Evolutionary conservation across 2,888 invertebrate genomes (phyloP), one percentile per base, ranked within the genome.

Genomic region (Synanthedon formicaeformis): DNA sequence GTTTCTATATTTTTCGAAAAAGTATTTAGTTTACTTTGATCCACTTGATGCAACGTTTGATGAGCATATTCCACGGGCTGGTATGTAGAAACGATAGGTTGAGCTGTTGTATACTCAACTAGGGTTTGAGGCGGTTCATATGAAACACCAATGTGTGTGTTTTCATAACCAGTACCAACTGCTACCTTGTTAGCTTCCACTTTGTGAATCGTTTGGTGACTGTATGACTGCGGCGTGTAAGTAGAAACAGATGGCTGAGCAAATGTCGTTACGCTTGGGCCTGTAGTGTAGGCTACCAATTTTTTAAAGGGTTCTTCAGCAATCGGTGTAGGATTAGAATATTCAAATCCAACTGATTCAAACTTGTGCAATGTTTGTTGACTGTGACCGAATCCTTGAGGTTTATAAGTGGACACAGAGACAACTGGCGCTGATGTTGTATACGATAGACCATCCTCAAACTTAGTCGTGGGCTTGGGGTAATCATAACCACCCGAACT

Each of bases 271-370:
- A 70, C 58, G 27, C 71, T 59, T 3, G 81, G 69, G 4, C 84
- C 83, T 51, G 85, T 85, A 3, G 86, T 85, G 53, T 87, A 87
- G 41, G 86, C 85, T 16, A 81, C 73, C 2, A 79, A 48, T 63
- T 80, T 85, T 57, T 75, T 83, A 51, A 86, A 80, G 16, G 84
- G 84, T 54, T 74, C 74, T 62, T 86, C 86, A 52, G 71, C 67
- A 2, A 81, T 73, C 16, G 85, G 82, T 1, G 64, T 66, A 27
- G 73, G 71, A 3, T 73, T 74, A 5, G 81, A 72, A 52, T 83
- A 82, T 53, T 78, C 74, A 49, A 71, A 78, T 23, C 78, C 75
- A 14, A 60, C 69, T 3, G 78, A 69, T 54, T 71, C 74, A 10
- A 74, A 61, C 50, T 76, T 74, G 51, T 85, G 81, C 2, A 78